These are phyloP conservation scores for Peromyscus melanophrys DNA, from an alignment of 2,797 vertebrate species.

Conservation along the genomic window DNA sequence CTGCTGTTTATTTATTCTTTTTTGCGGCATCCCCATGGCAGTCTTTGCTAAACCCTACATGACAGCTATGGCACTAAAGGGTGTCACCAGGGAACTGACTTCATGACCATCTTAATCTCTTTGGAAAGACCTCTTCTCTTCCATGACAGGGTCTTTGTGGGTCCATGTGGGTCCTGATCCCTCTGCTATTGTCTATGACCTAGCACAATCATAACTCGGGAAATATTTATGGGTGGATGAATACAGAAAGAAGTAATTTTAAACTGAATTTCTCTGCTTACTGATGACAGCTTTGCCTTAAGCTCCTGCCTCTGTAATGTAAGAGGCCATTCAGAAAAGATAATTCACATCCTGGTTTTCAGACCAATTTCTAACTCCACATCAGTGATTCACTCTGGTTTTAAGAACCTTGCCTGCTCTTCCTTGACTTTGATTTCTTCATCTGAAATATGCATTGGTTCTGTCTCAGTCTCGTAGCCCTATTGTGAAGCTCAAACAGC, in stretches of 20 bases:
- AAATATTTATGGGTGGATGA: not conserved
- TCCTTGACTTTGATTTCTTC: not conserved
- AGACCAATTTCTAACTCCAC: not conserved
- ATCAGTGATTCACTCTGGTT: not conserved
- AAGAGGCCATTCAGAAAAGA: not conserved
- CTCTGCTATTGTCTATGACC: too few species aligned
- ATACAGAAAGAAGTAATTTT: not conserved
- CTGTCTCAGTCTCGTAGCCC: not conserved
- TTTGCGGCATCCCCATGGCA: conserved; percentile 3
- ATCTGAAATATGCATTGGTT: not conserved
- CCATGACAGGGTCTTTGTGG: not conserved
- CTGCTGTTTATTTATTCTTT: not conserved
- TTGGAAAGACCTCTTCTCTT: not conserved
- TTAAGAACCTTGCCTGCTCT: not conserved
- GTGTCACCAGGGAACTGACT: not conserved
- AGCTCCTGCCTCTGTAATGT: not conserved
- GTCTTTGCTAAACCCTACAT: not conserved
- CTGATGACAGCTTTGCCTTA: not conserved
- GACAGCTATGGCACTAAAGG: not conserved
- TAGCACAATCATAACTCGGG: not conserved
- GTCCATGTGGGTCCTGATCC: not conserved
- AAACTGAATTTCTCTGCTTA: not conserved
- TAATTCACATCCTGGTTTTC: too few species aligned
- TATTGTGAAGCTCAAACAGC: not conserved
- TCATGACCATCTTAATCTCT: not conserved